Base-by-base conservation (phyloP, 2,113 vertebrate genomes). In the Syngnathus typhle region DNA sequence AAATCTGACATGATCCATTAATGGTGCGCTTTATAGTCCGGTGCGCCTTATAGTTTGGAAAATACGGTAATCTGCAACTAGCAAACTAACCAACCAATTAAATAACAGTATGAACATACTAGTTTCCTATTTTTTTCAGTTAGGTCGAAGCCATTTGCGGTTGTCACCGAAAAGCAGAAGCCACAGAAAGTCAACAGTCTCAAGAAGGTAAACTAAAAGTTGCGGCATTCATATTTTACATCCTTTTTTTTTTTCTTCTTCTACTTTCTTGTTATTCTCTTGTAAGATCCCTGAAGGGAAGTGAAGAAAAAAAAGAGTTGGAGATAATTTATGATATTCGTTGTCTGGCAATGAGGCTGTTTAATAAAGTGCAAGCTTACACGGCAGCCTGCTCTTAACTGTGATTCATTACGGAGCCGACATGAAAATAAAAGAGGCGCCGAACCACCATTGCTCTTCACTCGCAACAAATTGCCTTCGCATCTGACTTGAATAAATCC, bases 351-450 rank as follows among this genome's bases (percentile, higher is more conserved):
- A 87, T 83, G 87, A 88, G 86, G 85, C 86, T 84, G 77, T 85
- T 89, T 89, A 89, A 89, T 88, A 92, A 90, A 91, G 78, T 77
- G 71, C 64, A 49, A 82, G 88, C 88, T 91, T 89, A 88, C 89
- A 68, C 87, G 79, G 90, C 89, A 89, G 83, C 85, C 82, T 75
- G 73, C 59, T 71, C 84, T 85, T 88, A 92, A 92, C 89, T 88
- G 85, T 90, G 89, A 92, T 91, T 90, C 88, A 92, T 91, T 92
- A 91, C 86, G 77, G 74, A 84, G 88, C 82, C 64, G 83, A 73
- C 83, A 87, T 87, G 83, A 89, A 85, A 91, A 90, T 89, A 86
- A 90, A 90, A 86, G 87, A 88, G 87, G 82, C 44, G 84, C 87
- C 80, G 11, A 72, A 84, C 78, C 83, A 85, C 66, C 68, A 82